A percentile compares a stretch with the other conserved stretches of the same genome.
Conservation (phyloP, 1,140 invertebrate genomes). For the Sinella curviseta region DNA sequence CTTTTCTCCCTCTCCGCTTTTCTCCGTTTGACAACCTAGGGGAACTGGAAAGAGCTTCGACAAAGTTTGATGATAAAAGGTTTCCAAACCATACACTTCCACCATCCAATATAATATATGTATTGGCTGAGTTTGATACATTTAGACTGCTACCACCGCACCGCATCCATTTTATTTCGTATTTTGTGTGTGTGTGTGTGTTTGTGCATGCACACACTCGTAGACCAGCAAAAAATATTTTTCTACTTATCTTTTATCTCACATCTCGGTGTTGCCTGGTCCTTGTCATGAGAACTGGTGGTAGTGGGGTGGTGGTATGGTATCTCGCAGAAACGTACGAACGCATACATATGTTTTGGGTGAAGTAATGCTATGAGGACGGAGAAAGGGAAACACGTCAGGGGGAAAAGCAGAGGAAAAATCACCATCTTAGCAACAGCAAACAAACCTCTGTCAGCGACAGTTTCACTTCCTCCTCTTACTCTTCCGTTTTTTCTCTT, state of each 20-base stretch:
- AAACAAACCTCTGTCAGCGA: conserved; percentile 11
- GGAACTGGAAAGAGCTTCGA: not conserved
- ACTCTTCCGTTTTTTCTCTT: not conserved
- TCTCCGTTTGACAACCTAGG: not conserved
- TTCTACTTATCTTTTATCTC: not conserved
- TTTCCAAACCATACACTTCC: not conserved
- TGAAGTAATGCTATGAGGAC: too few relatives aligned
- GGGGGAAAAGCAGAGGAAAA: not conserved
- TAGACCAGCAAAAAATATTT: not conserved
- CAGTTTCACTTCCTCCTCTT: conserved; percentile 8
- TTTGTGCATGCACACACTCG: not conserved
- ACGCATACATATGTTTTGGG: not conserved
- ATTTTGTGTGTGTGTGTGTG: not conserved
- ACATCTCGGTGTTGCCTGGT: not conserved
- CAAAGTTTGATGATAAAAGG: not conserved
- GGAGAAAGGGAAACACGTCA: not conserved
- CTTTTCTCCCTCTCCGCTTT: not conserved
- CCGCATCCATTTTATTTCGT: not conserved
- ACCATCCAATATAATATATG: not conserved
- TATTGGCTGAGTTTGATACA: too few relatives aligned
- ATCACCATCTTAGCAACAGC: conserved; percentile 9
- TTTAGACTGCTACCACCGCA: not conserved
- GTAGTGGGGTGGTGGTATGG: too few relatives aligned
- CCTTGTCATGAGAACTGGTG: not conserved
- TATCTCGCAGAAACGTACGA: too few relatives aligned